These are phyloP conservation scores for Metallyticus violacea DNA, from an alignment of 2,888 invertebrate species.

Conservation along the genomic window DNA sequence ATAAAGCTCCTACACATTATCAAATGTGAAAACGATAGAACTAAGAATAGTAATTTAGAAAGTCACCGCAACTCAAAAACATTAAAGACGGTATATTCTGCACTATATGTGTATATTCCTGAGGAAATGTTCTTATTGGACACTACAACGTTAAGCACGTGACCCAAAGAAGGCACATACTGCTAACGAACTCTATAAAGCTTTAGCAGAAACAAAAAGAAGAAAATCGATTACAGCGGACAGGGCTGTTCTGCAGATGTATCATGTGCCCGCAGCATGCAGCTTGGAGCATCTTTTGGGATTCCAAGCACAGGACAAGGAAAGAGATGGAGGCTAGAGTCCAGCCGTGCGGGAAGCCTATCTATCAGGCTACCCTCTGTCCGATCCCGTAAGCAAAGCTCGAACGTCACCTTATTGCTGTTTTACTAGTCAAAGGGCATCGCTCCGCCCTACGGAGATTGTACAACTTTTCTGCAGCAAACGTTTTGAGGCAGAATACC, in stretches of 20 bases:
- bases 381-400: background rate
- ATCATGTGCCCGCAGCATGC: background rate
- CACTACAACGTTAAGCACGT: background rate
- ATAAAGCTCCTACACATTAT: no score
- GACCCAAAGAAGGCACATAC: no score
- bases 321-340: background rate
- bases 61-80: no score
- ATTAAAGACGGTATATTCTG: no score
- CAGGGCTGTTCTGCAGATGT: background rate
- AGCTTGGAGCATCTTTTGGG: background rate
- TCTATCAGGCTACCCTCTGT: background rate
- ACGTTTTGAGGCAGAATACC: no score
- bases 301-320: background rate
- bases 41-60: no score
- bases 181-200: background rate
- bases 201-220: background rate
- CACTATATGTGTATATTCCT: no score
- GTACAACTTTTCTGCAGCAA: no score
- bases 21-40: no score
- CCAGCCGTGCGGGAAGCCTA: background rate
- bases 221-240: background rate
- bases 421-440: background rate
- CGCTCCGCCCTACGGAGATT: no score
- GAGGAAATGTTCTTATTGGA: no score
- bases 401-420: background rate